Conservation (phyloP, 2,113 vertebrate species). For the Prietella phreatophila region DNA sequence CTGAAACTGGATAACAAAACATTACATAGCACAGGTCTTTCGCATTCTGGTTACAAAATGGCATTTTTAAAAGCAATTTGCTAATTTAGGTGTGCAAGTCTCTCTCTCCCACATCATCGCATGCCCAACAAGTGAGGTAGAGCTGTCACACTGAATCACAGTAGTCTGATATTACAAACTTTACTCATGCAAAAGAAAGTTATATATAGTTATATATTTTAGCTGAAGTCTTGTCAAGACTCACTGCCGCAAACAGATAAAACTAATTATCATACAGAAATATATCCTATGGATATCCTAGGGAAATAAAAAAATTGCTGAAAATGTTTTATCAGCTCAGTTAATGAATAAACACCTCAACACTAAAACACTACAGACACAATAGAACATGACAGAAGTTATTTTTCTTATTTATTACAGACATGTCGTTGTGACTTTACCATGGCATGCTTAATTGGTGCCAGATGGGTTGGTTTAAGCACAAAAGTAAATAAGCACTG, state of each 20-base stretch:
- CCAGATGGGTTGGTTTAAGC: neutral
- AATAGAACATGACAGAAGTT: neutral
- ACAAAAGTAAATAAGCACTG: neutral
- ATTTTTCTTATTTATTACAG: neutral
- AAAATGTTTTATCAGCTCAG: neutral
- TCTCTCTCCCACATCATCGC: no score
- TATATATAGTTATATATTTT: no score
- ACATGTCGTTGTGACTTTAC: neutral
- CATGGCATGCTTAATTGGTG: neutral
- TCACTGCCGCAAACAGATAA: no score
- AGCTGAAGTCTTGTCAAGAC: no score
- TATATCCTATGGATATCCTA: no score
- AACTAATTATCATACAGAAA: neutral
- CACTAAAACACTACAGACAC: no score
- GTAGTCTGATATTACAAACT: no score
- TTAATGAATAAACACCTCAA: no score
- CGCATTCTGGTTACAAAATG: neutral
- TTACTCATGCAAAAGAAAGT: no score
- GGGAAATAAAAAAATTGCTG: neutral
- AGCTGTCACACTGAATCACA: no score
- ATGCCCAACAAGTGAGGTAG: no score
- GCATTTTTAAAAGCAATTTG: neutral
- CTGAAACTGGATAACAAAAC: neutral
- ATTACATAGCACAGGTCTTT: neutral
- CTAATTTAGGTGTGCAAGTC: neutral